These are phyloP conservation scores for Himalopsyche kuldschensis DNA, from an alignment of 2,888 invertebrate species.

Conservation along the genomic window DNA sequence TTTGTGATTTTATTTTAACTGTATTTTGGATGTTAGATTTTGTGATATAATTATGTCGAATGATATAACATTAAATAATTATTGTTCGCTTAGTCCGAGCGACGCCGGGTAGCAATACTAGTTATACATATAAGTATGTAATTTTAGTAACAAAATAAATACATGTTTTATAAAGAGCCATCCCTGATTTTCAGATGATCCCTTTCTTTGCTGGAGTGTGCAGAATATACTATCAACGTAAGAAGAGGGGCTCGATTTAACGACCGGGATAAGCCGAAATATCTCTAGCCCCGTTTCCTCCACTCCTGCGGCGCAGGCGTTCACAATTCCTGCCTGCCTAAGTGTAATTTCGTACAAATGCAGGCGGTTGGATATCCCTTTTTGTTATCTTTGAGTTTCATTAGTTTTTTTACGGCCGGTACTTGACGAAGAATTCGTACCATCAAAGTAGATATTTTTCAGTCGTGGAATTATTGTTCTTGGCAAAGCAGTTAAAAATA, in stretches of 20 bases:
- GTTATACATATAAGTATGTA: too few relatives aligned
- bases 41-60: too few relatives aligned
- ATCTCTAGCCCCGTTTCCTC: constrained; percentile 21
- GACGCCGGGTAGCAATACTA: too few relatives aligned
- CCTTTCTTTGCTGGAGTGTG: constrained; percentile 29
- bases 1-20: too few relatives aligned
- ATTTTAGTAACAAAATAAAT: too few relatives aligned
- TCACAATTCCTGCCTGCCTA: constrained; percentile 22
- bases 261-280: constrained; percentile 38
- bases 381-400: constrained; percentile 36
- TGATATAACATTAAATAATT: too few relatives aligned
- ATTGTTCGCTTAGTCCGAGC: too few relatives aligned
- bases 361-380: constrained; percentile 13
- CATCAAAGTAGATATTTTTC: constrained; percentile 4
- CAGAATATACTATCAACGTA: constrained; percentile 31
- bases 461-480: constrained; percentile 2
- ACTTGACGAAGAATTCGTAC: constrained; percentile 28
- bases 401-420: constrained; percentile 35
- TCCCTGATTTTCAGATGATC: constrained; percentile 4
- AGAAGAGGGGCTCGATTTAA: constrained; percentile 24
- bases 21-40: too few relatives aligned
- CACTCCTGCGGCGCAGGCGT: background rate
- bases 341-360: constrained; percentile 32
- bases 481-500: background rate
- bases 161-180: background rate